Evolutionary conservation across 2,888 invertebrate species (phyloP).

Genomic region (Oasisia sp.): DNA sequence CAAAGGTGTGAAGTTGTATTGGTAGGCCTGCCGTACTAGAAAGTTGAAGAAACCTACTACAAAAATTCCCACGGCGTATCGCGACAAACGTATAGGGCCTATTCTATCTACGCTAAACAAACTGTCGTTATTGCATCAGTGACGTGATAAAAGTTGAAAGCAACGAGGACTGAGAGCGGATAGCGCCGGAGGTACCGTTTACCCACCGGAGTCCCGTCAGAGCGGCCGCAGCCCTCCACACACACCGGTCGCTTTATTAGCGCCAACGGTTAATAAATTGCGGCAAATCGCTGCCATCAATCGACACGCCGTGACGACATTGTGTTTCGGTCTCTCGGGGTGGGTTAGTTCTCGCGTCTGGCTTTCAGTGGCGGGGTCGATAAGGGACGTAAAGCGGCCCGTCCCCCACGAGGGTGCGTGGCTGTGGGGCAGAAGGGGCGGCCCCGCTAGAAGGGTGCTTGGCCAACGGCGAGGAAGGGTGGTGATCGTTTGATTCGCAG

Average conservation of each 20-base stretch:
- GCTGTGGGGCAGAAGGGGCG: background rate
- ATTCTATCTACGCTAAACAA: background rate
- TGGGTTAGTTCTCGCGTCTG: background rate
- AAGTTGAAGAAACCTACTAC: background rate
- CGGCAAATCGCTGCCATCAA: background rate
- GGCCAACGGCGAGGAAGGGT: background rate
- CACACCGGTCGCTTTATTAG: background rate
- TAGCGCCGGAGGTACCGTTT: background rate
- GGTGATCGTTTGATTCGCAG: background rate
- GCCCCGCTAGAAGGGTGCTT: background rate
- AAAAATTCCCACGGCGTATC: background rate
- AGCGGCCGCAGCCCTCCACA: background rate
- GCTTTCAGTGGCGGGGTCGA: background rate
- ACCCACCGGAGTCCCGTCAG: background rate
- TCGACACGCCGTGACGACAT: background rate
- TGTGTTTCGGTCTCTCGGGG: background rate
- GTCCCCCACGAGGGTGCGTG: background rate
- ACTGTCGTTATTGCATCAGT: background rate
- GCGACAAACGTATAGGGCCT: background rate
- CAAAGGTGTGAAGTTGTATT: too few species aligned
- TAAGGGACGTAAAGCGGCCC: conserved; percentile 2
- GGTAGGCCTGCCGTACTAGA: too few species aligned
- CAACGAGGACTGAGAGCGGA: background rate
- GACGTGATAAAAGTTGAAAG: background rate
- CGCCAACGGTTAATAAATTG: conserved; percentile 1